Conservation (phyloP, 2,113 vertebrate genomes). For the Apteryx mantelli region DNA sequence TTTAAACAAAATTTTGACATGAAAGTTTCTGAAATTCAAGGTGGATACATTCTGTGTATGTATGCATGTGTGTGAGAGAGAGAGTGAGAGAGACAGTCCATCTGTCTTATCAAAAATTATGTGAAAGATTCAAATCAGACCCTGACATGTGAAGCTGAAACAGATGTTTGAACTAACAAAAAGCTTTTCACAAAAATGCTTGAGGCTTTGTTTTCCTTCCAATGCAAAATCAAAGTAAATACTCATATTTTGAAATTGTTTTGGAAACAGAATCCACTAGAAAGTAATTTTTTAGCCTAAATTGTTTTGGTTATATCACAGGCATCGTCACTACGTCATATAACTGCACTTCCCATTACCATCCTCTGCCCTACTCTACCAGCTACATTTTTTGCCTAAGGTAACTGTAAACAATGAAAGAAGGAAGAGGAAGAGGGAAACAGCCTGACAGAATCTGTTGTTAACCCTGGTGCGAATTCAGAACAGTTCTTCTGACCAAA, state of each 20-base stretch:
- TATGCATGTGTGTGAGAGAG: neutral
- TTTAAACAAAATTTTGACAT: neutral
- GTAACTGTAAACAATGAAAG: neutral
- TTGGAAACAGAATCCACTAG: neutral
- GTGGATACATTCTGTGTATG: neutral
- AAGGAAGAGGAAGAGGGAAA: neutral
- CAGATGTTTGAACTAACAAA: conserved; percentile 52
- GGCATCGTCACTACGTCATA: neutral
- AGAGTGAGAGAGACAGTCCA: neutral
- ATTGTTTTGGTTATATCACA: neutral
- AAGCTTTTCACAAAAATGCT: conserved; percentile 31
- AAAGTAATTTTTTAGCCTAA: neutral
- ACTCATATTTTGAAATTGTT: neutral
- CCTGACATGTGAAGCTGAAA: conserved; percentile 13
- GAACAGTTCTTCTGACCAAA: neutral
- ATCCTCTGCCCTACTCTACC: neutral
- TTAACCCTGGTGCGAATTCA: accelerated
- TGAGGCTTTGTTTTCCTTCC: conserved; percentile 58
- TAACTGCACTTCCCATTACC: neutral
- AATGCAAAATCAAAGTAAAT: conserved; percentile 43
- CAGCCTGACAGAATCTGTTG: neutral
- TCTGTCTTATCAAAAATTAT: conserved; percentile 53
- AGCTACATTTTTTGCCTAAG: neutral
- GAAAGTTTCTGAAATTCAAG: neutral
- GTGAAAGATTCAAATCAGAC: conserved; percentile 33